phyloP scores from a whole-genome alignment of 2,888 invertebrate species.

The Caenorhabditis afra region DNA sequence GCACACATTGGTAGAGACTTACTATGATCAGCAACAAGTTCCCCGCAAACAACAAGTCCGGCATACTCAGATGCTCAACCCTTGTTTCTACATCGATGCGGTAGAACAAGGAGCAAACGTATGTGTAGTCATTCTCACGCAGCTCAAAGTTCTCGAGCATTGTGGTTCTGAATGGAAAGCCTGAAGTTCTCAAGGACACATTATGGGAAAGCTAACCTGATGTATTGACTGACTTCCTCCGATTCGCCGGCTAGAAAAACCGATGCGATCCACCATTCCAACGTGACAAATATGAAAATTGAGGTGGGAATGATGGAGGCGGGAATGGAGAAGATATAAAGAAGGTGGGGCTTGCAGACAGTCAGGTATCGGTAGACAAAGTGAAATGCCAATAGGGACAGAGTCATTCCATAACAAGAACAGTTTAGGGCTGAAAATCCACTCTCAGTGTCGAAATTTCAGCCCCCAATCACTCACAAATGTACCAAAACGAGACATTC shows the following conservation, averaged over 20 bases:
- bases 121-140: constrained; percentile 4
- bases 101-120: constrained; percentile 18
- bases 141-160: constrained; percentile 13
- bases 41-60: constrained; percentile 10
- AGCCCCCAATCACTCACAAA: constrained; percentile 9
- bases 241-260: constrained; percentile 17
- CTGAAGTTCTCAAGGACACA: background rate
- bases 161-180: constrained; percentile 15
- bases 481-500: constrained; percentile 26
- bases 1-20: too few relatives aligned
- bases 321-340: constrained; percentile 13
- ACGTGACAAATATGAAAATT: constrained; percentile 1
- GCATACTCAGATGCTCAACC: background rate
- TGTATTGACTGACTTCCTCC: background rate
- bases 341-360: constrained; percentile 23
- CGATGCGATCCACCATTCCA: constrained; percentile 23
- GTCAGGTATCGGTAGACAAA: constrained; percentile 42
- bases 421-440: constrained; percentile 25
- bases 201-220: constrained; percentile 6
- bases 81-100: constrained; percentile 3
- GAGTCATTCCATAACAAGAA: constrained; percentile 21
- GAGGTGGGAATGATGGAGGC: background rate
- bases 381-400: constrained; percentile 22
- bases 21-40: background rate
- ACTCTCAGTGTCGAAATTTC: background rate